Evolutionary conservation across 2,888 invertebrate species (phyloP).

Genomic region (Sclerodermus sp.): DNA sequence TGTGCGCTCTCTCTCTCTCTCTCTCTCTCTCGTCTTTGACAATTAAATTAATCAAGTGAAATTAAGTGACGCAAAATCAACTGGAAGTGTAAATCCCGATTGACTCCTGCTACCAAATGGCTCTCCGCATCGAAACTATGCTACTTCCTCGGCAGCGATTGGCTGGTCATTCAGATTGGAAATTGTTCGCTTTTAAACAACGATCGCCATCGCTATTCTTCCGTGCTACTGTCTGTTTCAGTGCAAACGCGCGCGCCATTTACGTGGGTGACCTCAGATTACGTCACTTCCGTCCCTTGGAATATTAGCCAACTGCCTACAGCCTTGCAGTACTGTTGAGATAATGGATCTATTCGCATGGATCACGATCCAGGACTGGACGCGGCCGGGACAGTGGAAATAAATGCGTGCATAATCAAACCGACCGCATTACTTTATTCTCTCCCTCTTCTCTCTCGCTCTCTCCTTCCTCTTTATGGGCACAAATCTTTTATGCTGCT

Average conservation of each 20-base stretch:
- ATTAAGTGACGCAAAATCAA: no score
- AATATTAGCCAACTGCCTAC: conserved; percentile 54
- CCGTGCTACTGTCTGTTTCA: no score
- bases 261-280: conserved; percentile 55
- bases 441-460: not conserved
- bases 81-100: no score
- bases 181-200: no score
- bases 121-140: no score
- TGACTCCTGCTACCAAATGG: no score
- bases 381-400: conserved; percentile 49
- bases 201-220: no score
- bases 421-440: conserved; percentile 32
- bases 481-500: no score
- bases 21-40: no score
- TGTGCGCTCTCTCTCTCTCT: not conserved
- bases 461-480: not conserved
- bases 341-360: conserved; percentile 56
- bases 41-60: no score
- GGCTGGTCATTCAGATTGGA: no score
- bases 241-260: conserved; percentile 28
- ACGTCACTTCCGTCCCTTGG: conserved; percentile 55
- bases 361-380: conserved; percentile 52
- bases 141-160: no score
- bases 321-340: conserved; percentile 56
- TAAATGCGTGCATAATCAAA: conserved; percentile 48